Base-by-base conservation (phyloP, 2,113 vertebrate species). In the Ictalurus furcatus region DNA sequence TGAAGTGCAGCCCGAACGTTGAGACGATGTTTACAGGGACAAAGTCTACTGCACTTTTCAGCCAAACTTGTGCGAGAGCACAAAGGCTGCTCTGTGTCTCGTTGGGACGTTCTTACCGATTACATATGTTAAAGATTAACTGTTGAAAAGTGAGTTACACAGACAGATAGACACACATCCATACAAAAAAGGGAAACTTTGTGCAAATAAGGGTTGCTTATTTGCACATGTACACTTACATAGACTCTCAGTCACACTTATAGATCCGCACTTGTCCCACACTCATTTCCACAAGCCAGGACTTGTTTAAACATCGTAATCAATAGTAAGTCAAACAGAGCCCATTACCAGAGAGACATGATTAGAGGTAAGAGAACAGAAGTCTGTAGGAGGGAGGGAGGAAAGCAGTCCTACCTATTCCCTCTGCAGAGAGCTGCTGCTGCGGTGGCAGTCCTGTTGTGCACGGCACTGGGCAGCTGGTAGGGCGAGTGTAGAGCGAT, bases 391-490 rank as follows among this genome's bases (percentile, higher is more conserved):
- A 71, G 23, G 79, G 37, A n/a, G n/a, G 67, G 34, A 54, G 34
- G 73, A 86, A 88, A 88, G 63, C 9, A 52, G 80, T 69, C 93
- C 6, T 95, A 96, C 96, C 96, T 95, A 92, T 93, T 94, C 37
- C 94, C 93, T 80, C 90, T 93, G 93, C 92, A 93, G 89, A 92
- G 83, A 61, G 65, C 61, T 85, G 87, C 59, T n/a, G 85, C 84
- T 4, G 87, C 37, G 19, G 89, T 87, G 88, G 93, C 65, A 40
- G 92, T 93, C 89, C 90, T 89, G 90, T 67, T 91, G 90, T 87
- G 92, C 89, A 92, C 93, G 90, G 92, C 91, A 92, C 94, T 92
- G 91, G 95, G 85, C 71, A 89, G 91, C 79, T 91, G 92, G 90
- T 91, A 91, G 88, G 94, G 90, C 88, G 93, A 93, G 91, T 86